phyloP scores from a whole-genome alignment of 2,888 invertebrate species.

The Drosophila subsilvestris region DNA sequence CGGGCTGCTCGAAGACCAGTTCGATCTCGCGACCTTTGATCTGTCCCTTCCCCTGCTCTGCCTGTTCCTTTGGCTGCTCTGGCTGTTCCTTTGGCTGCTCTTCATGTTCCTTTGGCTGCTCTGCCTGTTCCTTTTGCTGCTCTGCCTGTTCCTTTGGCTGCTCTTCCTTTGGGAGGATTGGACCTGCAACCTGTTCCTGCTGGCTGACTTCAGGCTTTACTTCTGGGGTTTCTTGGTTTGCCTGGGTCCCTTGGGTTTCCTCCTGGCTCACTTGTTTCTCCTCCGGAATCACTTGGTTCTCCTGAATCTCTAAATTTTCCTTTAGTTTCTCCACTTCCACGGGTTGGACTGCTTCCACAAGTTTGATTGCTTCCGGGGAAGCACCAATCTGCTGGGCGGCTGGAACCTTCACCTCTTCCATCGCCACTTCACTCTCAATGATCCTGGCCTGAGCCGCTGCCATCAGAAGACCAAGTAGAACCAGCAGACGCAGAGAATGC shows the following conservation, averaged over 20 bases:
- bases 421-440: constrained; percentile 14
- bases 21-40: constrained; percentile 15
- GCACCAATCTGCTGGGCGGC: not conserved
- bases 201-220: not conserved
- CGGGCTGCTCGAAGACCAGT: constrained; percentile 6
- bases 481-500: constrained; percentile 38
- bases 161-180: too few relatives aligned
- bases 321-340: constrained; percentile 7
- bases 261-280: not conserved
- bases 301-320: not conserved
- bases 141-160: constrained; percentile 12
- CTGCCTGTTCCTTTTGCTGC: not conserved
- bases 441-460: constrained; percentile 43
- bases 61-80: not conserved
- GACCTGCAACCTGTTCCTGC: not conserved
- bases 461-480: constrained; percentile 39
- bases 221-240: not conserved
- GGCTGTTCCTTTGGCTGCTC: constrained; percentile 8
- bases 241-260: not conserved
- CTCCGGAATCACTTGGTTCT: not conserved
- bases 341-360: constrained; percentile 3
- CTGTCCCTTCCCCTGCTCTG: not conserved
- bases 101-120: not conserved
- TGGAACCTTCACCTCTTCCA: constrained; percentile 11
- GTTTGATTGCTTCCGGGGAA: not conserved